Conservation (phyloP, 2,888 invertebrate species). For the Macropis europaea region DNA sequence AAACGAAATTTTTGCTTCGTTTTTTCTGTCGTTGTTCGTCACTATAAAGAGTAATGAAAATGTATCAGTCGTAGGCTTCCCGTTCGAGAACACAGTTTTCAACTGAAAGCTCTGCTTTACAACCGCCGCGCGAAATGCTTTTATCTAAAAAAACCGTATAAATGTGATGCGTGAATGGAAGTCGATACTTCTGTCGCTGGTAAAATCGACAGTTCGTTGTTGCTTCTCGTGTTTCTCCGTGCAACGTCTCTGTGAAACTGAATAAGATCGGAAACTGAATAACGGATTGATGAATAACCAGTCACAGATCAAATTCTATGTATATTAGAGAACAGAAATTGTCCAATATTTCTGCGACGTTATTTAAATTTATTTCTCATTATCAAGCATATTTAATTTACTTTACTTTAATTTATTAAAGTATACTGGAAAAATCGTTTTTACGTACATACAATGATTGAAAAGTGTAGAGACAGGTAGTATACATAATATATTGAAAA, state of each 20-base stretch:
- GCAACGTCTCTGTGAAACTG: slow-evolving; percentile 10
- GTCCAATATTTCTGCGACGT: too few relatives aligned
- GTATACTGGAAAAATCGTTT: too few relatives aligned
- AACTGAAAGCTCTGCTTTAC: slow-evolving; percentile 27
- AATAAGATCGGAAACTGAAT: neutral
- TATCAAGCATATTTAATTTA: too few relatives aligned
- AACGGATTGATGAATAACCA: neutral
- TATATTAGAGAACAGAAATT: too few relatives aligned
- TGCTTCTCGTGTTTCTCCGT: slow-evolving; percentile 4
- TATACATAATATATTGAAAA: too few relatives aligned
- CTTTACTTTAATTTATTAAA: too few relatives aligned
- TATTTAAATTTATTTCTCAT: too few relatives aligned
- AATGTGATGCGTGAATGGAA: slow-evolving; percentile 20
- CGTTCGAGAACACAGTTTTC: slow-evolving; percentile 23
- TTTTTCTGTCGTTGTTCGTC: slow-evolving; percentile 17
- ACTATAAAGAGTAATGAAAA: slow-evolving; percentile 9
- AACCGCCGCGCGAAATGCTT: slow-evolving; percentile 14
- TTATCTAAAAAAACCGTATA: slow-evolving; percentile 33
- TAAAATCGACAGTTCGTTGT: slow-evolving; percentile 8
- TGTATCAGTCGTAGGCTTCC: slow-evolving; percentile 16
- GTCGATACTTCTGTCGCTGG: slow-evolving; percentile 28
- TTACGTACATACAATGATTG: too few relatives aligned
- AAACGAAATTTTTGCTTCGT: too few relatives aligned
- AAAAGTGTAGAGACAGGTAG: too few relatives aligned
- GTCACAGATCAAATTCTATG: neutral